These are phyloP conservation scores for Dascillus cervinus DNA, from an alignment of 2,888 invertebrate species.

Conservation along the genomic window DNA sequence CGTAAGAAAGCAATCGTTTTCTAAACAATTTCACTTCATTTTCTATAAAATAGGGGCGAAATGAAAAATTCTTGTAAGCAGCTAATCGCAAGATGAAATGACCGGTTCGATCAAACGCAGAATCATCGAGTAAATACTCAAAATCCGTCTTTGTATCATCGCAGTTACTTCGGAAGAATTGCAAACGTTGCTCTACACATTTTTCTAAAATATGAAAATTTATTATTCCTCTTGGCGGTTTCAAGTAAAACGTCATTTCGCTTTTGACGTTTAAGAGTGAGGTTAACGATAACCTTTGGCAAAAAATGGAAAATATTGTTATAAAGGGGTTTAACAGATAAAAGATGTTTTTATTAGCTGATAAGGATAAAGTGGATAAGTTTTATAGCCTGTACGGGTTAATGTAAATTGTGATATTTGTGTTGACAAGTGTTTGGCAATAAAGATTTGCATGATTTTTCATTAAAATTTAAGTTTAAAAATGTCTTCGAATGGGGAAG, in stretches of 20 bases:
- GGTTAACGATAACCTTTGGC: too few relatives aligned
- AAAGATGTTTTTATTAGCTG: too few relatives aligned
- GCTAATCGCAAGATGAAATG: conserved; percentile 50
- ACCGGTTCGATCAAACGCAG: conserved; percentile 51
- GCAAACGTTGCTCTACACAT: conserved; percentile 45
- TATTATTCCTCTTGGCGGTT: conserved; percentile 48
- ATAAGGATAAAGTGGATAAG: too few relatives aligned
- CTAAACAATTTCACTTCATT: conserved; percentile 30
- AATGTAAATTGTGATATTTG: too few relatives aligned
- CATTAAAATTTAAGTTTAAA: too few relatives aligned
- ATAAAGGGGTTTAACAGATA: too few relatives aligned
- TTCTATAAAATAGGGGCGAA: conserved; percentile 37
- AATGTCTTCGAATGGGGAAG: too few relatives aligned
- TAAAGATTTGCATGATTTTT: too few relatives aligned
- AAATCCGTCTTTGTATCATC: conserved; percentile 39
- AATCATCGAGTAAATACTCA: conserved; percentile 53
- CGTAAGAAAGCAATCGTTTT: conserved; percentile 17
- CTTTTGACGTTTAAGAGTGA: too few relatives aligned
- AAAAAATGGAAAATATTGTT: too few relatives aligned
- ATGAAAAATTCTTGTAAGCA: conserved; percentile 33
- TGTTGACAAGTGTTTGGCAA: too few relatives aligned
- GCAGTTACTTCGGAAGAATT: conserved; percentile 40
- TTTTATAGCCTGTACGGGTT: too few relatives aligned
- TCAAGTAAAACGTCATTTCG: conserved; percentile 47
- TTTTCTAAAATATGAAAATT: conserved; percentile 48